Base-by-base conservation (phyloP, 1,140 invertebrate genomes). In the Megalopta genalis region DNA sequence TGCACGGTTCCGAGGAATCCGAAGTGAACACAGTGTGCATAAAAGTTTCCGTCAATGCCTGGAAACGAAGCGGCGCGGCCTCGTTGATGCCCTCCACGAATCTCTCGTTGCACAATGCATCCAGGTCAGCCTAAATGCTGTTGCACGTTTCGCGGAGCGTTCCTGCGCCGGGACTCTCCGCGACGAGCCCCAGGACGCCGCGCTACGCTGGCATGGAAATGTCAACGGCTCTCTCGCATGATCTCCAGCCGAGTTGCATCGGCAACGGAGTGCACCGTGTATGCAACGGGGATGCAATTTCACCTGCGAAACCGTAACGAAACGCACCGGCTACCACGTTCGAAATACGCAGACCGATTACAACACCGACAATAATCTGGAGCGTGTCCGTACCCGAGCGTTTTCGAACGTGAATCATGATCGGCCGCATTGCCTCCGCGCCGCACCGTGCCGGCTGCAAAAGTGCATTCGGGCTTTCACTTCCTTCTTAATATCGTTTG, bases 171-270 rank as follows among this genome's bases (percentile, higher is more conserved):
- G 32, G 76, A 85, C 77, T 85, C 83, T 78, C 62, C 73, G 83
- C 85, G 79, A 82, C 82, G 84, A 85, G 60, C 63, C 23, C 37
- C 68, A 42, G 52, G 62, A 71, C 71, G 57, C 32, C 67, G 32
- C 32, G 32, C 32, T 1, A 32, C 32, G 4, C 32, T n/a, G 39
- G 70, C 74, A 67, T 79, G 79, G 82, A 85, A 86, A 86, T 86
- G 84, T 86, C 84, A 86, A 86, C 83, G 70, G 57, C 77, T 75
- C 7, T 76, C 83, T 74, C 84, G 83, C 81, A 79, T n/a, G n/a
- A n/a, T n/a, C n/a, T n/a, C n/a, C n/a, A n/a, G 78, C 69, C 83
- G 72, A 71, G 84, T 68, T 81, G 70, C 78, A 77, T 68, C 60
- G 73, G 46, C n/a, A n/a, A n/a, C n/a, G n/a, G n/a, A n/a, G n/a